A percentile compares a stretch with the other conserved stretches of the same genome.
Evolutionary conservation across 2,888 invertebrate genomes (phyloP).

Genomic region (Spicauda simplicius): DNA sequence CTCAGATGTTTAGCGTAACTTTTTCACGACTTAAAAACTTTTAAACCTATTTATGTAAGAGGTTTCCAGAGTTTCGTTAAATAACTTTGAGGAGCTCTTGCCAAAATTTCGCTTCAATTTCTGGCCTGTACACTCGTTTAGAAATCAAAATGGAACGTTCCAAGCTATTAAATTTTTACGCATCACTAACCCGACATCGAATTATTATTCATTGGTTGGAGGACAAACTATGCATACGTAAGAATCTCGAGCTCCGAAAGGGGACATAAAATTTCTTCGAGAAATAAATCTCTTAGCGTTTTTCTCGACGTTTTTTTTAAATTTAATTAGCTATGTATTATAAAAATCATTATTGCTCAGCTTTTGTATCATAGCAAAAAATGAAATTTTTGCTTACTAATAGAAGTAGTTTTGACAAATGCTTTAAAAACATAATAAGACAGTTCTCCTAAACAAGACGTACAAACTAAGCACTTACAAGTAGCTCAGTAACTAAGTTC

Average conservation of each 20-base stretch:
- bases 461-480: no score
- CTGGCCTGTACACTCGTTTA: constrained; percentile 17
- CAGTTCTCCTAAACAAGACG: no score
- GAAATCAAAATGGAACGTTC: constrained; percentile 30
- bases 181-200: constrained; percentile 32
- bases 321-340: constrained; percentile 18
- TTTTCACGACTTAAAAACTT: constrained; percentile 29
- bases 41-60: constrained; percentile 31
- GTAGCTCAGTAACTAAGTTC: no score
- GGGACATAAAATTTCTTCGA: constrained; percentile 28
- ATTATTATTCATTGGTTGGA: constrained; percentile 36
- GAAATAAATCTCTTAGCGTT: constrained; percentile 30
- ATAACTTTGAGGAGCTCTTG: constrained; percentile 20
- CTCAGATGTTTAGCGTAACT: constrained; percentile 34
- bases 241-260: constrained; percentile 25
- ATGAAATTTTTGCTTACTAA: no score
- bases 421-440: no score
- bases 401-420: no score
- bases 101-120: constrained; percentile 16
- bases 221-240: constrained; percentile 37
- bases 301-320: constrained; percentile 18
- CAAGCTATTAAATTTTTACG: constrained; percentile 36
- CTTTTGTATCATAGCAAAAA: not conserved
- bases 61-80: constrained; percentile 27
- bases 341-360: not conserved